Evolutionary conservation across 2,797 vertebrate genomes (phyloP).

Genomic region (Tadarida brasiliensis): DNA sequence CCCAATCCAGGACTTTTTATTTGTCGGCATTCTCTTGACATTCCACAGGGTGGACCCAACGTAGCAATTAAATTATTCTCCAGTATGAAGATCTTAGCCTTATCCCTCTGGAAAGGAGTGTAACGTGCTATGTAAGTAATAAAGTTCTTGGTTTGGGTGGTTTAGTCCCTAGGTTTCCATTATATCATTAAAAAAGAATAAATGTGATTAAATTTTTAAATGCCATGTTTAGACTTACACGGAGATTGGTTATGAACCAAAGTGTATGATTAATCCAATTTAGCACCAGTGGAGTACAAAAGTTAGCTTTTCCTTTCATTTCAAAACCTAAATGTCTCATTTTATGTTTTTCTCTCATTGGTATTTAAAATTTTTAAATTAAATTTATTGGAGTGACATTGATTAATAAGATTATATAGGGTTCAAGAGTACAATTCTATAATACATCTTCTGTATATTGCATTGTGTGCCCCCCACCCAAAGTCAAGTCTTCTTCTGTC

Average conservation of each 20-base stretch:
- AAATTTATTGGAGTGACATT: not conserved
- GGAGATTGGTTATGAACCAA: not conserved
- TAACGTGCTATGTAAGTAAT: not conserved
- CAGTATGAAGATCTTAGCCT: not conserved
- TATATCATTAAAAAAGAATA: slow-evolving; percentile 17
- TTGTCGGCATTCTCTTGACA: not conserved
- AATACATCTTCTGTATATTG: no score
- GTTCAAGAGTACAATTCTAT: no score
- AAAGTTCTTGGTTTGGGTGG: not conserved
- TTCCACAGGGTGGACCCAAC: not conserved
- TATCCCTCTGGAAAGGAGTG: not conserved
- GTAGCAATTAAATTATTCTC: not conserved
- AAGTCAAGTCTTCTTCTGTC: no score
- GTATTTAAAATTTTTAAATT: not conserved
- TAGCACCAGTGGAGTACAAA: not conserved
- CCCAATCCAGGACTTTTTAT: not conserved
- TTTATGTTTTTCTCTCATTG: not conserved
- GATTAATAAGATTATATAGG: no score
- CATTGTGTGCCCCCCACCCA: no score
- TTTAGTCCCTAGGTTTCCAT: not conserved
- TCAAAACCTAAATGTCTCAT: not conserved
- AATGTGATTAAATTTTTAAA: not conserved
- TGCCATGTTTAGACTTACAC: not conserved
- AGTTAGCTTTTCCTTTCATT: not conserved
- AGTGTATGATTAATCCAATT: not conserved